Conservation (phyloP, 1,140 invertebrate species). For the Platorchestia sp. region DNA sequence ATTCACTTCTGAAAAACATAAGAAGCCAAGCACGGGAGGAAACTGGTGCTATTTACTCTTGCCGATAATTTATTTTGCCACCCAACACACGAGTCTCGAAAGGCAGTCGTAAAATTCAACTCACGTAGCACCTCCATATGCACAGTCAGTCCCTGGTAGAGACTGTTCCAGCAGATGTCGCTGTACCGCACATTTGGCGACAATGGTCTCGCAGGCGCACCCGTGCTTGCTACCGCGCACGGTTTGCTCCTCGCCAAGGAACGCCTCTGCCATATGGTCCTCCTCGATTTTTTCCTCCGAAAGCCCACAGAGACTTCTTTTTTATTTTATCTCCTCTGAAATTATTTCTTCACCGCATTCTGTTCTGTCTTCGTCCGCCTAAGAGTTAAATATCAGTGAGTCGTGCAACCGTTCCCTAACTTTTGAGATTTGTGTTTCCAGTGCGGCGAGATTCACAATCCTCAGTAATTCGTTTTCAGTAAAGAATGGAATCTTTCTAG, state of each 20-base stretch:
- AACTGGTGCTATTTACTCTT: not conserved
- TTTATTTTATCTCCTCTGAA: not conserved
- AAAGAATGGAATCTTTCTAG: conserved; percentile 34
- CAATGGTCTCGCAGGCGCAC: not conserved
- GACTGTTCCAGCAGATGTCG: not conserved
- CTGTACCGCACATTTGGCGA: not conserved
- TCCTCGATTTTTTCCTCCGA: not conserved
- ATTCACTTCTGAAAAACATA: conserved; percentile 11
- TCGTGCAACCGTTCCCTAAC: not conserved
- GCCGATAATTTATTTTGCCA: not conserved
- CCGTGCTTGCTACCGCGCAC: not conserved
- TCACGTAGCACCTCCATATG: not conserved
- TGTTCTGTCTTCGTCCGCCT: not conserved
- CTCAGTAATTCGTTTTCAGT: conserved; percentile 34
- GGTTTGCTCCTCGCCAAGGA: not conserved
- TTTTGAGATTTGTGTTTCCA: not conserved
- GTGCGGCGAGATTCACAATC: not conserved
- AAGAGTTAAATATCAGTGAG: conserved; percentile 9
- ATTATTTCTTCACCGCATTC: not conserved
- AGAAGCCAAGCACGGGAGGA: not conserved
- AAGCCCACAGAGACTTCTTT: not conserved
- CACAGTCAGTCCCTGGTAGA: not conserved
- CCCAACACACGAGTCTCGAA: not conserved
- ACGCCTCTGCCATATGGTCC: not conserved
- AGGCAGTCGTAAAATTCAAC: not conserved